phyloP scores from a whole-genome alignment of 2,797 vertebrate species.

The Eulemur mongoz region DNA sequence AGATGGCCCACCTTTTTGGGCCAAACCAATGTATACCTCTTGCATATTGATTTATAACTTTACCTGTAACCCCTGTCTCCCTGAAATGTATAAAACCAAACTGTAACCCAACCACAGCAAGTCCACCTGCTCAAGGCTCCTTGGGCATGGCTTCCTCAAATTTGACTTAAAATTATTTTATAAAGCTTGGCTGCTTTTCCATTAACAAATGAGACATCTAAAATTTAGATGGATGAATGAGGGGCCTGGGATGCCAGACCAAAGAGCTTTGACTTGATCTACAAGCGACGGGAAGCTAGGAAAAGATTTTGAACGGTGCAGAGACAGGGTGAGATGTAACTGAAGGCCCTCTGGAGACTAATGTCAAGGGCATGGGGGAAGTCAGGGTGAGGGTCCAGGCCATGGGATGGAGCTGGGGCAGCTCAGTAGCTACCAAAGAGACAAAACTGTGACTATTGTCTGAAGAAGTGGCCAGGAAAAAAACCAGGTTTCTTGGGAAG shows the following conservation, averaged over 20 bases:
- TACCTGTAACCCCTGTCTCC: too few relatives aligned
- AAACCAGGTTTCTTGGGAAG: not conserved
- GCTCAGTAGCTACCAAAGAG: not conserved
- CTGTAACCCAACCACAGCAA: too few relatives aligned
- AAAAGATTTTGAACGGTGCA: not conserved
- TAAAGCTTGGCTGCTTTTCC: too few relatives aligned
- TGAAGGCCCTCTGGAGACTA: not conserved
- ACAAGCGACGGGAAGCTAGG: not conserved
- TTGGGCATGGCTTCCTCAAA: too few relatives aligned
- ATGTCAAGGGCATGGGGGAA: not conserved
- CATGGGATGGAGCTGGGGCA: not conserved
- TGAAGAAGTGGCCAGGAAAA: not conserved
- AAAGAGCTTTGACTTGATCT: not conserved
- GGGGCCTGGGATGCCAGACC: not conserved
- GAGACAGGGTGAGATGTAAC: not conserved
- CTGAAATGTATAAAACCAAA: too few relatives aligned
- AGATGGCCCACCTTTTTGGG: too few relatives aligned
- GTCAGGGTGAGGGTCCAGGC: not conserved
- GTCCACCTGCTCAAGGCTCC: too few relatives aligned
- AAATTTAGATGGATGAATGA: not conserved
- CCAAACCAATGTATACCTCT: too few relatives aligned
- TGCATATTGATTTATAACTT: too few relatives aligned
- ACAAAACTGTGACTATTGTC: not conserved
- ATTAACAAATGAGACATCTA: not conserved
- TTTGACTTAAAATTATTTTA: too few relatives aligned